Evolutionary conservation across 2,113 vertebrate species (phyloP).

Genomic region (Cavia porcellus): DNA sequence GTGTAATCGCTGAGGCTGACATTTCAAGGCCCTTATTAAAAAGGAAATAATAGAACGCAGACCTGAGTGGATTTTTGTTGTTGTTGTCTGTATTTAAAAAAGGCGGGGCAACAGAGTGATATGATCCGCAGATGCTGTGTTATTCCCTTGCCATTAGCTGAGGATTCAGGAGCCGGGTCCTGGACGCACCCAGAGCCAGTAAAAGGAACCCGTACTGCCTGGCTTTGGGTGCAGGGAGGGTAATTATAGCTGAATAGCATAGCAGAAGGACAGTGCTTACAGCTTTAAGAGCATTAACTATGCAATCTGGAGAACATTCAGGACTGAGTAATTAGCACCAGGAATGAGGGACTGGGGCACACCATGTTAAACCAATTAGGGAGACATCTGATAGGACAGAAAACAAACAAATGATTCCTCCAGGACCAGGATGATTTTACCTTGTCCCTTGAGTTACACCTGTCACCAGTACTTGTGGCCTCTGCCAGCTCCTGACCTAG

Average conservation of each 20-base stretch:
- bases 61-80: not conserved
- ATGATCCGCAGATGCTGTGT: slow-evolving; percentile 64
- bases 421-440: fast-evolving
- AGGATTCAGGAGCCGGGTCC: not conserved
- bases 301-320: not conserved
- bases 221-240: not conserved
- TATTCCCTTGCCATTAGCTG: slow-evolving; percentile 77
- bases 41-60: not conserved
- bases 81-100: not conserved
- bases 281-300: not conserved
- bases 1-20: not conserved
- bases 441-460: not conserved
- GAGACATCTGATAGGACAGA: not conserved
- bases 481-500: not conserved
- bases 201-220: not conserved
- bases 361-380: not conserved
- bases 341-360: not conserved
- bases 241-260: slow-evolving; percentile 42
- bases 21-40: not conserved
- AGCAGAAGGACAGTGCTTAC: not conserved
- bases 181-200: slow-evolving; percentile 8
- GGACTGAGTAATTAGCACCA: slow-evolving; percentile 21
- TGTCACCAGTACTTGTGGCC: not conserved
- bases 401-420: not conserved
- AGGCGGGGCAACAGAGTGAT: not conserved